Evolutionary conservation across 2,888 invertebrate species (phyloP), one percentile per base, ranked within the genome.

Genomic region (Drosophila putrida): DNA sequence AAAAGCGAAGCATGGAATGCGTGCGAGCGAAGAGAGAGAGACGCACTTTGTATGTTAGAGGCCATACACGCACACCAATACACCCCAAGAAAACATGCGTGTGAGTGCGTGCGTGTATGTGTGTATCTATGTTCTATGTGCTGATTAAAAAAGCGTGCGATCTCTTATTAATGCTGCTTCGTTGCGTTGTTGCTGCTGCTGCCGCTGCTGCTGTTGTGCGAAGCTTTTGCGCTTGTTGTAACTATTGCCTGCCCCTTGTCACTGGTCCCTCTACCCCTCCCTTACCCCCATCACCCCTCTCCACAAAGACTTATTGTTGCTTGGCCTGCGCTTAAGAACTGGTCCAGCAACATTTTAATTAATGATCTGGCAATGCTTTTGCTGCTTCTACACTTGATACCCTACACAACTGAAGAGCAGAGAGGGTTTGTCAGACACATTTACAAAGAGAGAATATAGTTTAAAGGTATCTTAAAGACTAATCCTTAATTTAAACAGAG

Each of bases 281-380:
- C 4, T 20, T 13, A 11, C 9, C 51, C 3, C 1, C 5, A 31
- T 2, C 11, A 11, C 4, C 35, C 10, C 27, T n/a, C 1, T 10
- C 10, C 3, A 4, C 4, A 1, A 25, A 33, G 36, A 13, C 4
- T 1, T 9, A 10, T 20, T 51, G 54, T 47, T 35, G 36, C 27
- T 35, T 72, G 67, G 35, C 60, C 47, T 75, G 71, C 79, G 74
- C 65, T 65, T 59, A 73, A 84, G 81, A 86, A 86, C 86, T 88
- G 86, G 88, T 88, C 86, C 88, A 82, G 82, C 86, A 83, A 88
- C 86, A 83, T 86, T 86, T 88, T 83, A 83, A 86, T 88, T 88
- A 86, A 88, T 88, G 88, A 85, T 88, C 88, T 63, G 62, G 54
- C 75, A 71, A 67, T 58, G 71, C 60, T 64, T 36, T 49, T 59